A percentile compares a stretch with the other conserved stretches of the same genome.
Evolutionary conservation across 2,113 vertebrate species (phyloP).

Genomic region (Amphiprion percula): DNA sequence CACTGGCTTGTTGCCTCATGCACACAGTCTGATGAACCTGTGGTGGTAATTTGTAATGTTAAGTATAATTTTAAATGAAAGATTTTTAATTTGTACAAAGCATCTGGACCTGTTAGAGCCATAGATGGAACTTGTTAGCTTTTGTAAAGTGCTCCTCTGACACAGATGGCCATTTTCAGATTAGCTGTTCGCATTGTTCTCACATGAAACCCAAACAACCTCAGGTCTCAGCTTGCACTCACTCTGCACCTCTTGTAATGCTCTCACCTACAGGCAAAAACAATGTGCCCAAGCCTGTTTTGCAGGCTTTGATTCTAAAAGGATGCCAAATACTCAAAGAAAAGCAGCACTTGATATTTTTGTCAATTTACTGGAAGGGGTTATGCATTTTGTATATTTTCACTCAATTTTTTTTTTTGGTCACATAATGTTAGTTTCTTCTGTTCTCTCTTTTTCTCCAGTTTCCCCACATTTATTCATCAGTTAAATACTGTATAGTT

Average conservation of each 20-base stretch:
- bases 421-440: no score
- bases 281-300: slow-evolving; percentile 52
- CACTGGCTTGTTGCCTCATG: not conserved
- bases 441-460: no score
- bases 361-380: not conserved
- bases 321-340: not conserved
- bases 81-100: not conserved
- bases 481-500: no score
- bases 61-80: not conserved
- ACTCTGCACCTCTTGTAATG: slow-evolving; percentile 1
- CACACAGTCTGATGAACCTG: not conserved
- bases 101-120: not conserved
- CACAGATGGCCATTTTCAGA: not conserved
- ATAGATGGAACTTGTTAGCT: no score
- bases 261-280: slow-evolving; percentile 19
- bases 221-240: slow-evolving; percentile 44
- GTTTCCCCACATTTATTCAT: no score
- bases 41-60: not conserved
- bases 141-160: not conserved
- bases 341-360: not conserved
- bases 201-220: slow-evolving; percentile 12
- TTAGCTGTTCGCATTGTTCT: slow-evolving; percentile 32
- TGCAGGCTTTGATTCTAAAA: slow-evolving; percentile 25
- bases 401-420: not conserved
- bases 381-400: not conserved